phyloP scores from a whole-genome alignment of 2,113 vertebrate species.

The Bagarius yarrelli region DNA sequence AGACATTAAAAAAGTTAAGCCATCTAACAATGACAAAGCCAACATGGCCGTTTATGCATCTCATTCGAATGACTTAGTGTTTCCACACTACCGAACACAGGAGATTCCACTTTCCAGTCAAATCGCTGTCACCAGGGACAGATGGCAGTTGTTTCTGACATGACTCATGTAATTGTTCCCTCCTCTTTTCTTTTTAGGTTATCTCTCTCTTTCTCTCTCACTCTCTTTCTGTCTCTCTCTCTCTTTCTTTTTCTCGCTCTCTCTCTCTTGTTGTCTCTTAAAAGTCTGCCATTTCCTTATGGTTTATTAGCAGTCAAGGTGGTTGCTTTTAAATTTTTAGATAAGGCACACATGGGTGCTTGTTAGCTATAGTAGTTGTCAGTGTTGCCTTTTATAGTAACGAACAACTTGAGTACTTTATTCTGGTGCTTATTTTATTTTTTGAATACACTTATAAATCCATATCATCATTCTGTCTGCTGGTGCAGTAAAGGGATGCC shows the following conservation, averaged over 20 bases:
- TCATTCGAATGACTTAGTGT: background rate
- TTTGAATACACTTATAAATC: background rate
- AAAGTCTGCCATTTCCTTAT: conserved; percentile 20
- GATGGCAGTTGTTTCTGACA: conserved; percentile 28
- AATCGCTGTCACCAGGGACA: background rate
- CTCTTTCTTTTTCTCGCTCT: background rate
- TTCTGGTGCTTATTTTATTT: conserved; percentile 4
- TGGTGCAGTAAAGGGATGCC: background rate
- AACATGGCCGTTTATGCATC: background rate
- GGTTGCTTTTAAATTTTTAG: background rate
- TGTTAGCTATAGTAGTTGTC: conserved; percentile 31
- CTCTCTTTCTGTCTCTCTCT: background rate
- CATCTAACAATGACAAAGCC: conserved; percentile 13
- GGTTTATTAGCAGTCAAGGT: background rate
- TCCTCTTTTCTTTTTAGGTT: background rate
- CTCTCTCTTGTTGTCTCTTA: background rate
- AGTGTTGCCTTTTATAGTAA: background rate
- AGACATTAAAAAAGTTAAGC: background rate
- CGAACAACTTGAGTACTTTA: background rate
- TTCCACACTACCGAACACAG: background rate
- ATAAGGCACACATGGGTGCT: conserved; percentile 5
- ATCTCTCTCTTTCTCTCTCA: background rate
- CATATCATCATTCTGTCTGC: background rate
- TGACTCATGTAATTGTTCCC: background rate
- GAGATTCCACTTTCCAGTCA: conserved; percentile 2